Base-by-base conservation (phyloP, 2,797 vertebrate genomes). In the Buphagus erythrorhynchus region DNA sequence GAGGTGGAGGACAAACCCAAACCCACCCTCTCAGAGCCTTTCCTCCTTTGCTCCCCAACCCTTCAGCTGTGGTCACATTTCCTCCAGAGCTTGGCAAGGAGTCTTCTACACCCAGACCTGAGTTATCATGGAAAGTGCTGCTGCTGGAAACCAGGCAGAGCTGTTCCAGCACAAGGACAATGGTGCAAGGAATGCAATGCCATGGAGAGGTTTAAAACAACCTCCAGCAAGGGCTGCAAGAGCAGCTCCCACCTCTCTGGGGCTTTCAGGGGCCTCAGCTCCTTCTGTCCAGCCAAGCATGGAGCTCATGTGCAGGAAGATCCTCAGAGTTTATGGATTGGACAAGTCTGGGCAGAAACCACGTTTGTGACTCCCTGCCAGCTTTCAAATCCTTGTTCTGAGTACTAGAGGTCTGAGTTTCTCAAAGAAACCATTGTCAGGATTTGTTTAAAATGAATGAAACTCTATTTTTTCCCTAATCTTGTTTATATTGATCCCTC, bases 401-500 rank as follows among this genome's bases (percentile, higher is more conserved):
- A 66, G 51, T 0, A 0, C 59, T 36, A 75, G n/a, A 83, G 15
- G 15, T 45, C 35, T 35, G 49, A 78, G 28, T 77, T 91, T 80
- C 72, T 88, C 43, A 36, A 77, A 74, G 24, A 90, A 93, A 61
- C 13, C 18, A 2, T 26, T 77, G 61, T 74, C 68, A 61, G 88
- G 42, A 57, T 90, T 79, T 74, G 49, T 74, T 93, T 74, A 86
- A 72, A 59, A 54, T 1, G 3, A 87, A 91, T 25, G 5, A 92
- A 91, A 90, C 26, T 33, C 26, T 40, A 4, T 18, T 85, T 86
- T 95, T 89, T 83, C 26, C 42, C 43, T 81, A 14, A 90, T 75
- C 38, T 90, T 29, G 3, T 92, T 94, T 17, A 2, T 90, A 95
- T 88, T 72, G 94, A 97, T 92, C 76, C 38, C 28, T 71, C 54